A percentile compares a stretch with the other conserved stretches of the same genome.
These are phyloP conservation scores for Leptodactylus fuscus DNA, from an alignment of 2,113 vertebrate species.

Conservation along the genomic window DNA sequence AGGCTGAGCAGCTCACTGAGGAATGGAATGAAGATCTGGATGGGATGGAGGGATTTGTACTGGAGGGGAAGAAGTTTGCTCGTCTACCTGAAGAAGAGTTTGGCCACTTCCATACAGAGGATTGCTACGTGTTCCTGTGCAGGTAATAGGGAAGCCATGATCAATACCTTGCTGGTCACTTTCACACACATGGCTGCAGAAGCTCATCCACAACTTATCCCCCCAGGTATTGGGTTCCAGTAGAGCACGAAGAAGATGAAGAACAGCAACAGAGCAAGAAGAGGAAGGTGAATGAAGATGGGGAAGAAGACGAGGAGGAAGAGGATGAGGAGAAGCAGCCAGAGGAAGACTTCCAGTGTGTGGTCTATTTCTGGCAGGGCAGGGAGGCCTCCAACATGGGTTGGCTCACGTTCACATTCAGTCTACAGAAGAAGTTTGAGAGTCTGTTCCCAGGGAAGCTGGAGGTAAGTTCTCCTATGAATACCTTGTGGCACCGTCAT, in stretches of 20 bases:
- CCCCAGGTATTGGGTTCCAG: constrained; percentile 92
- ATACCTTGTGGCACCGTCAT: not conserved
- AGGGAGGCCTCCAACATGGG: constrained; percentile 98
- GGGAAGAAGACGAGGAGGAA: constrained; percentile 66
- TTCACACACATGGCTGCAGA: not conserved
- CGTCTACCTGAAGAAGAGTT: constrained; percentile 96
- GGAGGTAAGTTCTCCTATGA: constrained; percentile 74
- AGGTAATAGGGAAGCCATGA: constrained; percentile 79
- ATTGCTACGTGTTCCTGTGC: constrained; percentile 99
- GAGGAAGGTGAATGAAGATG: constrained; percentile 58
- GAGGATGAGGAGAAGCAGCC: constrained; percentile 88
- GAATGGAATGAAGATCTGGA: constrained; percentile 98
- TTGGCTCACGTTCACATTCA: constrained; percentile 99
- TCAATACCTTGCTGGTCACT: no score
- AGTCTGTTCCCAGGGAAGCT: constrained; percentile 95
- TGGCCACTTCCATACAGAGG: constrained; percentile 93
- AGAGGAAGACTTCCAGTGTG: constrained; percentile 97
- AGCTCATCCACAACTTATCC: not conserved
- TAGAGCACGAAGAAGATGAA: constrained; percentile 91
- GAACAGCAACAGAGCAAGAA: constrained; percentile 66
- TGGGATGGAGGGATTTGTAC: constrained; percentile 96
- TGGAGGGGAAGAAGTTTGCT: constrained; percentile 96
- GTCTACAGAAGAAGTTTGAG: constrained; percentile 98
- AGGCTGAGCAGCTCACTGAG: constrained; percentile 96
- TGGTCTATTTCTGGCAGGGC: constrained; percentile 99